phyloP scores from a whole-genome alignment of 1,140 invertebrate species.

The Polypedilum pembai region DNA sequence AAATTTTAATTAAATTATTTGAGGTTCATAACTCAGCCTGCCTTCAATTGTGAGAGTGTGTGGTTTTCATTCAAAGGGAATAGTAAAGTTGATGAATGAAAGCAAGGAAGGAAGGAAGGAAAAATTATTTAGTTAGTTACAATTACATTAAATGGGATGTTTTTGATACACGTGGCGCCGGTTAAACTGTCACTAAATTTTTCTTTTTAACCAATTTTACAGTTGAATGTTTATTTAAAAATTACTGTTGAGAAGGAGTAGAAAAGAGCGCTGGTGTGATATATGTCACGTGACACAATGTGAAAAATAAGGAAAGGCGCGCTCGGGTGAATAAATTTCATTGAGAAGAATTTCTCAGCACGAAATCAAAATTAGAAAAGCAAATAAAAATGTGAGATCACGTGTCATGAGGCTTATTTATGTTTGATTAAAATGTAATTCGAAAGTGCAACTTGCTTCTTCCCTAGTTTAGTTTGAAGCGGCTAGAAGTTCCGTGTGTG shows the following conservation, averaged over 20 bases:
- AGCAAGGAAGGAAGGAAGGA: too few species aligned
- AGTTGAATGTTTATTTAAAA: conserved; percentile 28
- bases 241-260: neutral
- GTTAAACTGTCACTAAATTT: conserved; percentile 9
- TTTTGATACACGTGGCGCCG: conserved; percentile 1
- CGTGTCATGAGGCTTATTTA: conserved; percentile 22
- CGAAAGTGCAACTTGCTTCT: neutral
- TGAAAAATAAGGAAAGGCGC: neutral
- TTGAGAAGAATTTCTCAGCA: neutral
- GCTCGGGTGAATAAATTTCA: neutral
- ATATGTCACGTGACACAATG: conserved; percentile 8
- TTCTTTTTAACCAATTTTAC: conserved; percentile 23
- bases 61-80: neutral
- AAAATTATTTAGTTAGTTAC: neutral
- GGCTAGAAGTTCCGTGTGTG: neutral
- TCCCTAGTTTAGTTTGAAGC: neutral
- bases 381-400: conserved; percentile 28
- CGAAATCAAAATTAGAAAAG: conserved; percentile 15
- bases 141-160: conserved; percentile 7
- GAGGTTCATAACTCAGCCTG: neutral
- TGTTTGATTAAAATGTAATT: conserved; percentile 19
- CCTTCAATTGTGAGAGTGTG: neutral
- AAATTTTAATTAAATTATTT: conserved; percentile 26
- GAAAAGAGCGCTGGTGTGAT: neutral
- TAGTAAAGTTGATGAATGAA: neutral